phyloP scores from a whole-genome alignment of 1,140 invertebrate genomes.

The Bombus turneri region DNA sequence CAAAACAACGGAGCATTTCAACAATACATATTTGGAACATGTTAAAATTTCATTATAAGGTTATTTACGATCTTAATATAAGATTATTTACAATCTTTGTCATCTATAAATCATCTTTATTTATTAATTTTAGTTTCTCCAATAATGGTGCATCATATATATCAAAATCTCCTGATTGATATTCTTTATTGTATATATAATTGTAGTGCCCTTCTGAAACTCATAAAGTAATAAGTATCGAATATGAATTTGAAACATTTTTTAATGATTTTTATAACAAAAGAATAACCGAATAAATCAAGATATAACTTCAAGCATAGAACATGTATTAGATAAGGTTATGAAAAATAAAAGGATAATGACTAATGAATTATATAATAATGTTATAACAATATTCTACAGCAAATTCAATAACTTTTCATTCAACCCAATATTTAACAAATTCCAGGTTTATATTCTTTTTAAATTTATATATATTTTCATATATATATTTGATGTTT shows the following conservation, averaged over 20 bases:
- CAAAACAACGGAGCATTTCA: background rate
- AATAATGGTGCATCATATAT: background rate
- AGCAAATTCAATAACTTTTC: background rate
- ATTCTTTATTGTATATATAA: background rate
- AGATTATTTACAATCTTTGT: background rate
- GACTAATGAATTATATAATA: background rate
- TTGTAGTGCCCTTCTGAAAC: background rate
- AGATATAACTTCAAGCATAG: background rate
- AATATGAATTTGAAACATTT: background rate
- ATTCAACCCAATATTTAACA: background rate
- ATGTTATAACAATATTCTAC: background rate
- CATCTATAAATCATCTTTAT: background rate
- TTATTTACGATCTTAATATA: background rate
- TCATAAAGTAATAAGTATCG: background rate
- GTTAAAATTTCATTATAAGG: background rate
- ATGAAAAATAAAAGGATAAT: background rate
- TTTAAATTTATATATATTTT: background rate
- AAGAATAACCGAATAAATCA: background rate
- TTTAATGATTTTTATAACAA: constrained; percentile 1
- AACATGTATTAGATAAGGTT: background rate
- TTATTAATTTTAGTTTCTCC: background rate
- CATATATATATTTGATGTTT: constrained; percentile 23
- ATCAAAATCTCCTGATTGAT: background rate
- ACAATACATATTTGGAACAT: background rate
- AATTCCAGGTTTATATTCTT: constrained; percentile 11